These are phyloP conservation scores for Vulpes ferrilata DNA, from an alignment of 2,113 vertebrate species.

Conservation along the genomic window DNA sequence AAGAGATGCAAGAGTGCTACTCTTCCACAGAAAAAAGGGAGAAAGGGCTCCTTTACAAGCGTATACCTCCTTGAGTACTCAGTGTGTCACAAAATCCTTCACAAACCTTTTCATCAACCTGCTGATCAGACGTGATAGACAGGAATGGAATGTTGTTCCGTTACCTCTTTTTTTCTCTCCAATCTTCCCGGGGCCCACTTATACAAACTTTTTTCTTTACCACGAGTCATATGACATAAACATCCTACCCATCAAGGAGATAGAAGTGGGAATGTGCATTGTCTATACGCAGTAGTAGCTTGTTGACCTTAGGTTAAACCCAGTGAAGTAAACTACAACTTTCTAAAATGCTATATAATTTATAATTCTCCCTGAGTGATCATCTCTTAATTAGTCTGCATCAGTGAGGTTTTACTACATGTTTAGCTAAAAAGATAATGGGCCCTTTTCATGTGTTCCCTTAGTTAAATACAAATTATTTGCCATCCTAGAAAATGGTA, in stretches of 20 bases:
- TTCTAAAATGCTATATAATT: background rate
- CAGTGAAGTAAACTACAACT: background rate
- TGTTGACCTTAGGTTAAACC: background rate
- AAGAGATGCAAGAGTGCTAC: rapidly evolving
- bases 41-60: background rate
- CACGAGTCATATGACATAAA: background rate
- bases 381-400: background rate
- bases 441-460: background rate
- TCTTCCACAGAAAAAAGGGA: background rate
- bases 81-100: background rate
- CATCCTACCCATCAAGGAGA: background rate
- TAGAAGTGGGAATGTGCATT: background rate
- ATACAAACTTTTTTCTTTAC: background rate
- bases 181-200: background rate
- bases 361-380: background rate
- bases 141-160: background rate
- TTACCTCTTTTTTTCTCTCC: background rate
- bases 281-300: background rate
- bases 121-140: background rate
- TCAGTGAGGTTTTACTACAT: background rate
- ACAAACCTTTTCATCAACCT: background rate
- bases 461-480: background rate
- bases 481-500: background rate
- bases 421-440: background rate
- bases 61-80: background rate